Base-by-base conservation (phyloP, 2,888 invertebrate genomes). In the Pachydiplax longipennis region DNA sequence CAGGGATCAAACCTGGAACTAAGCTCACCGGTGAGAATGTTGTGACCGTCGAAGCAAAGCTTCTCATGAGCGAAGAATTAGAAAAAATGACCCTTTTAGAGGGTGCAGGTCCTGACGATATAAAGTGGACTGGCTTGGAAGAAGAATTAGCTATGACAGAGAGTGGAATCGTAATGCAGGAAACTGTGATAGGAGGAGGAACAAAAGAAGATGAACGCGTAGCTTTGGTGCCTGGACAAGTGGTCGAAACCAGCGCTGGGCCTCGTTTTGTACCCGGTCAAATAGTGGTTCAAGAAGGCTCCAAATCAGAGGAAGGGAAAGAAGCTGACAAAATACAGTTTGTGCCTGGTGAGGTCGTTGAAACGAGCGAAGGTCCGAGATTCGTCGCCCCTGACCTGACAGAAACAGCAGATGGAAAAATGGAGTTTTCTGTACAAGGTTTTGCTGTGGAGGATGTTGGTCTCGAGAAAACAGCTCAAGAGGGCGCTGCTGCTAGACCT, bases 121-220 rank as follows among this genome's bases (percentile, higher is more conserved):
- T 96, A 12, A 95, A 95, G 0, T 96, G 96, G 93, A 96, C 96
- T 92, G 95, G 95, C 0, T 96, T 97, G 2, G 97, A 97, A 12
- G 97, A 97, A 94, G 97, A 97, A 0, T 96, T 97, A 91, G 96
- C 97, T 90, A 96, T 96, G 93, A 96, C 97, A 2, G 96, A 96
- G 93, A 96, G 96, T 53, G 97, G 97, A 0, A 96, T 96, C 0
- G 96, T 97, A 92, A 97, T 97, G 92, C 97, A 97, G 0, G 97
- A 97, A 48, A 96, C 97, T 94, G 96, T 97, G 13, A 97, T 97
- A 91, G 95, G 95, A 93, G 95, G 95, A 80, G 95, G 95, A 35
- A 94, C 95, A 91, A 22, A 96, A 10, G 95, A 95, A 93, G 95
- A 95, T 92, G 95, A 95, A 93, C 95, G 95, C 65, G 95, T 95